Evolutionary conservation across 1,140 invertebrate genomes (phyloP).

Genomic region (Anastrepha ludens): DNA sequence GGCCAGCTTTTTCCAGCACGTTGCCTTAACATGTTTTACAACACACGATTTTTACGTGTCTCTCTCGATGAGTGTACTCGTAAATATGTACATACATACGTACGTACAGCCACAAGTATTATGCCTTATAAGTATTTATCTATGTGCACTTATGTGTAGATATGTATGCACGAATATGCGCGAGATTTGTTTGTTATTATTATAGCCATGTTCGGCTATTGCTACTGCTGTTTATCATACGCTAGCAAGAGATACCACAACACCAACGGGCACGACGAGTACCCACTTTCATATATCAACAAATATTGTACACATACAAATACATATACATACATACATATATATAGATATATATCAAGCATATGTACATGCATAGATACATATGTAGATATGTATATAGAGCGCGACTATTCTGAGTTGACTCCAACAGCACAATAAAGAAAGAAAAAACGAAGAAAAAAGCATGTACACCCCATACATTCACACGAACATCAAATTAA

Average conservation of each 20-base stretch:
- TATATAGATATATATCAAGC: not conserved
- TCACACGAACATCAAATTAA: not conserved
- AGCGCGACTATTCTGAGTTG: not conserved
- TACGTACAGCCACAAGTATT: not conserved
- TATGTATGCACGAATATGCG: too few relatives aligned
- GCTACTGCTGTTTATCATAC: constrained; percentile 15
- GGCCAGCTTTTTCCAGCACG: constrained; percentile 22
- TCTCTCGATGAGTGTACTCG: not conserved
- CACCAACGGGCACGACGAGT: not conserved
- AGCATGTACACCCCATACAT: too few relatives aligned
- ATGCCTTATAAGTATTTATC: not conserved
- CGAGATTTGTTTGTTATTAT: constrained; percentile 22
- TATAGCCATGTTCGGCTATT: not conserved
- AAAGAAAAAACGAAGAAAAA: not conserved
- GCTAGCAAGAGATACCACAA: not conserved
- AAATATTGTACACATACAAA: not conserved
- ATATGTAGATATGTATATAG: not conserved
- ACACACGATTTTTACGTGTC: constrained; percentile 22
- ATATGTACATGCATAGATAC: not conserved
- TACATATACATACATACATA: not conserved
- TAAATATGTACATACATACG: not conserved
- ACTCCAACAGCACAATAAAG: not conserved
- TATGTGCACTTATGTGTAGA: not conserved
- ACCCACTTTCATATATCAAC: not conserved
- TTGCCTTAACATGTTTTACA: constrained; percentile 26